Evolutionary conservation across 2,113 vertebrate genomes (phyloP).

Genomic region (Peucedramus taeniatus): DNA sequence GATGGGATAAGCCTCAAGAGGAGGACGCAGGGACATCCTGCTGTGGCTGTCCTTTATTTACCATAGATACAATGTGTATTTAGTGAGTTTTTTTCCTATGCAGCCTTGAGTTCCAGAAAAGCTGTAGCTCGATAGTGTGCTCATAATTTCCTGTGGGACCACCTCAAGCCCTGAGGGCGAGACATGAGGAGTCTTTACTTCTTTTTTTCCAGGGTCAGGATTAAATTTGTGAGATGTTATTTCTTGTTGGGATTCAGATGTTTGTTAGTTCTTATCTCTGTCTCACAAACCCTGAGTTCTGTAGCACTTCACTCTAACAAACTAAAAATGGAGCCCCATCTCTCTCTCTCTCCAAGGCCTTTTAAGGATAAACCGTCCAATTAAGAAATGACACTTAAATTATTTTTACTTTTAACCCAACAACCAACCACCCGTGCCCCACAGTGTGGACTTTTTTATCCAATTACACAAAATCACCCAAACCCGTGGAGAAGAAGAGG

Average conservation of each 20-base stretch:
- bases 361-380: not conserved
- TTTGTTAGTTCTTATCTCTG: not conserved
- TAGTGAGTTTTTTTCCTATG: not conserved
- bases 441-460: not conserved
- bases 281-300: not conserved
- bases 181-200: not conserved
- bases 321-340: not conserved
- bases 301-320: not conserved
- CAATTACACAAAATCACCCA: not conserved
- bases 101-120: not conserved
- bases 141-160: not conserved
- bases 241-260: not conserved
- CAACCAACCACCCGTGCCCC: not conserved
- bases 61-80: not conserved
- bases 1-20: not conserved
- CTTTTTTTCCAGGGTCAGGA: not conserved
- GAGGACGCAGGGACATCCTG: fast-evolving
- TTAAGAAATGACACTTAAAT: not conserved
- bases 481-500: not conserved
- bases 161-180: not conserved
- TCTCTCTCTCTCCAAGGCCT: not conserved
- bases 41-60: not conserved
- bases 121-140: fast-evolving
- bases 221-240: not conserved
- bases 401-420: not conserved